phyloP scores from a whole-genome alignment of 2,797 vertebrate genomes.

The Gila robusta region DNA sequence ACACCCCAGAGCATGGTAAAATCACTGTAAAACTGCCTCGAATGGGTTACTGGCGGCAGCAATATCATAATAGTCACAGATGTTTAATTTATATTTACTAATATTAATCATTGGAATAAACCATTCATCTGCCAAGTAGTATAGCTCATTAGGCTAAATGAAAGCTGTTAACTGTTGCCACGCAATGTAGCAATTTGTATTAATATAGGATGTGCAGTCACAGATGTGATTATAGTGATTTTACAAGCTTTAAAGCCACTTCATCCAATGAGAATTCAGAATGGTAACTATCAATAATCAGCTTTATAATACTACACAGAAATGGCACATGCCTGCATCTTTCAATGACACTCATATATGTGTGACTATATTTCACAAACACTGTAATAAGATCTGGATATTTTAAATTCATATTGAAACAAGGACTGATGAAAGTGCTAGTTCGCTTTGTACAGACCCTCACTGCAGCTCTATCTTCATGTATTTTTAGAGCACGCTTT shows the following conservation, averaged over 20 bases:
- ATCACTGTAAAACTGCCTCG: background rate
- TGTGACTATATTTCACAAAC: background rate
- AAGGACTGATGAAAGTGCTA: slow-evolving; percentile 36
- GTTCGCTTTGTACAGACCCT: slow-evolving; percentile 28
- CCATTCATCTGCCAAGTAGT: background rate
- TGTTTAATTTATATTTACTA: background rate
- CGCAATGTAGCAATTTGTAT: background rate
- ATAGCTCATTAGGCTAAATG: slow-evolving; percentile 1
- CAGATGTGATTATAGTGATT: background rate
- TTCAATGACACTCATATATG: background rate
- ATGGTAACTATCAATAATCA: background rate
- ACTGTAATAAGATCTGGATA: background rate
- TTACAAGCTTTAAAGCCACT: background rate
- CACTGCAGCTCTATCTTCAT: slow-evolving; percentile 21
- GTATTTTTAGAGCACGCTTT: slow-evolving; percentile 51
- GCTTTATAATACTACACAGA: background rate
- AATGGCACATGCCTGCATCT: background rate
- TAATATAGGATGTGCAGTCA: background rate
- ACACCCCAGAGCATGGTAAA: background rate
- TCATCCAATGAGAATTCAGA: background rate
- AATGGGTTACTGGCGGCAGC: background rate
- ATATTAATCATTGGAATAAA: background rate
- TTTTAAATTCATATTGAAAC: slow-evolving; percentile 10
- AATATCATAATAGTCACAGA: background rate
- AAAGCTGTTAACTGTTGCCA: background rate